A percentile compares a stretch with the other conserved stretches of the same genome.
phyloP scores from a whole-genome alignment of 2,797 vertebrate genomes.

The Synaphobranchus kaupii region DNA sequence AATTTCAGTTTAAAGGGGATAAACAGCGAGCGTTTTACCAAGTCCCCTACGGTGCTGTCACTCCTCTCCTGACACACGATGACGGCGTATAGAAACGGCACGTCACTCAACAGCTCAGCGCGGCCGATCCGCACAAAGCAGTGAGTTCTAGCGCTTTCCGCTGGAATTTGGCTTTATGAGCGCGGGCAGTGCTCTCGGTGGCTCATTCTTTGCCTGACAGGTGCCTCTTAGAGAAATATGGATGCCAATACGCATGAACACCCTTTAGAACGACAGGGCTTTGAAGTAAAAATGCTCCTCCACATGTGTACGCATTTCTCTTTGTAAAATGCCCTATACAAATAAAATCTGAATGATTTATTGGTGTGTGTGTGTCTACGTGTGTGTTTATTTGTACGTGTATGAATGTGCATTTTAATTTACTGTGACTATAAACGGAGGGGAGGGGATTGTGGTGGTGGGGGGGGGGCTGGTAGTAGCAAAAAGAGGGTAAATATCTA shows the following conservation, averaged over 20 bases:
- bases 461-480: background rate
- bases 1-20: conserved; percentile 65
- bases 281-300: conserved; percentile 15
- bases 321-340: background rate
- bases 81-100: conserved; percentile 47
- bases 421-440: background rate
- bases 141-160: conserved; percentile 57
- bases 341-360: background rate
- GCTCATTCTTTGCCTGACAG: conserved; percentile 50
- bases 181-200: conserved; percentile 36
- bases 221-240: conserved; percentile 44
- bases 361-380: background rate
- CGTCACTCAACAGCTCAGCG: conserved; percentile 54
- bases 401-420: background rate
- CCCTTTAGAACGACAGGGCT: conserved; percentile 12
- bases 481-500: conserved; percentile 16
- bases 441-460: background rate
- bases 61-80: conserved; percentile 40
- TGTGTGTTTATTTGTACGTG: background rate
- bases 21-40: conserved; percentile 58
- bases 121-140: conserved; percentile 56
- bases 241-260: conserved; percentile 6
- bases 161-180: conserved; percentile 48
- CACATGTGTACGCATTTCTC: background rate
- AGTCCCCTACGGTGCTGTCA: conserved; percentile 44